Conservation (phyloP, 1,140 invertebrate species). For the Hyles vespertilio region DNA sequence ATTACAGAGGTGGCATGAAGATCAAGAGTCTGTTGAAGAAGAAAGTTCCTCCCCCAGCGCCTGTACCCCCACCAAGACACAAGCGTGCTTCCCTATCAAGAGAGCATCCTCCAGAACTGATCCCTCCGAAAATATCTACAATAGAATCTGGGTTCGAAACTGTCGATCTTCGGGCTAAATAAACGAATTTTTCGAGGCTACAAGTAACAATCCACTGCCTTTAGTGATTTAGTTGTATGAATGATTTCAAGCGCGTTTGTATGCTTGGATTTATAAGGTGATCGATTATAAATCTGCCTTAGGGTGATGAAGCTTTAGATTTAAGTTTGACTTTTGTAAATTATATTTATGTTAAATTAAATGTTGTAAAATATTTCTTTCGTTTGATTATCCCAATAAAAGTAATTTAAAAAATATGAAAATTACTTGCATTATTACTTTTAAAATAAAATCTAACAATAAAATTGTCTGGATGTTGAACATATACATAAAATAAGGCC, state of each 20-base stretch:
- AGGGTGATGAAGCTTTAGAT: constrained; percentile 18
- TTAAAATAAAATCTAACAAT: too few species aligned
- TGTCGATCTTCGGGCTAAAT: constrained; percentile 60
- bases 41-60: constrained; percentile 42
- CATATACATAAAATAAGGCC: too few species aligned
- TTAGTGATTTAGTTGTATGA: constrained; percentile 30
- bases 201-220: constrained; percentile 37
- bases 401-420: background rate
- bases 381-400: constrained; percentile 1
- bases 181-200: constrained; percentile 22
- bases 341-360: constrained; percentile 56
- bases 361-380: constrained; percentile 17
- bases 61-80: constrained; percentile 59
- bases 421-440: too few species aligned
- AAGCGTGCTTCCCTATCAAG: constrained; percentile 53
- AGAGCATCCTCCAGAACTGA: constrained; percentile 53
- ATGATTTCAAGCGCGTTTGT: constrained; percentile 15
- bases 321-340: constrained; percentile 42
- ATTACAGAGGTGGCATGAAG: constrained; percentile 68
- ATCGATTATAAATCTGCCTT: constrained; percentile 9
- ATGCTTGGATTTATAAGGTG: constrained; percentile 15
- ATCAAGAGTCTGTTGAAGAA: constrained; percentile 67
- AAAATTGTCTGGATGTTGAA: too few species aligned
- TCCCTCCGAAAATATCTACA: constrained; percentile 42
- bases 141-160: constrained; percentile 66